Percentiles rank a stretch among this genome's conserved stretches.
These are phyloP conservation scores for Pogonognathellus flavescens DNA, from an alignment of 1,140 invertebrate genomes.

Conservation along the genomic window DNA sequence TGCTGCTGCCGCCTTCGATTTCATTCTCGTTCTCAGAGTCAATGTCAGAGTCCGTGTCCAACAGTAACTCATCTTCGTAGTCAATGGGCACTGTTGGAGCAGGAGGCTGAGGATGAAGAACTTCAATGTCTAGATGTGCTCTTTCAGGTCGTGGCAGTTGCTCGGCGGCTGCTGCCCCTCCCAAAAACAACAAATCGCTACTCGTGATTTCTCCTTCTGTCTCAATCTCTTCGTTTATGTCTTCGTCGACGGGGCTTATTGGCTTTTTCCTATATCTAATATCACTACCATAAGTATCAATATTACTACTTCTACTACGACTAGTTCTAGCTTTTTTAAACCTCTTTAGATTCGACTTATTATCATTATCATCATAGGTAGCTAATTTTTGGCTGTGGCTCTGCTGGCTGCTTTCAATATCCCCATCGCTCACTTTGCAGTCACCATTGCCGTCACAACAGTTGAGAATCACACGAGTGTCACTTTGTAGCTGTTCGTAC, in stretches of 20 bases:
- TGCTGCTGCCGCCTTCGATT: constrained; percentile 38
- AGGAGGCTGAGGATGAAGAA: background rate
- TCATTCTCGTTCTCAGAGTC: constrained; percentile 34
- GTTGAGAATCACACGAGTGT: constrained; percentile 57
- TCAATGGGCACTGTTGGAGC: background rate
- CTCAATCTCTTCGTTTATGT: background rate
- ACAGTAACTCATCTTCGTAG: constrained; percentile 44
- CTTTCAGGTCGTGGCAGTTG: background rate
- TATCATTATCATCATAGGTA: constrained; percentile 13
- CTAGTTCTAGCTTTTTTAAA: constrained; percentile 26
- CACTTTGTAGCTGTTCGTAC: background rate
- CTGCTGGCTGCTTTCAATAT: constrained; percentile 9
- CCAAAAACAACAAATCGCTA: constrained; percentile 34
- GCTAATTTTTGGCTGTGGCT: constrained; percentile 25
- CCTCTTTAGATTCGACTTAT: background rate
- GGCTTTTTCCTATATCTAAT: constrained; percentile 27
- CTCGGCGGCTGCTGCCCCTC: constrained; percentile 13
- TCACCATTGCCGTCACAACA: constrained; percentile 52
- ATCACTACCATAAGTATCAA: constrained; percentile 50
- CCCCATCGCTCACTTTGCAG: constrained; percentile 27
- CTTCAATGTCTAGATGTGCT: background rate
- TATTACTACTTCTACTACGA: constrained; percentile 43
- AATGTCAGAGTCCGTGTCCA: constrained; percentile 38
- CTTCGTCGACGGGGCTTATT: constrained; percentile 6
- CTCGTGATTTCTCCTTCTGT: background rate